phyloP scores from a whole-genome alignment of 2,888 invertebrate species.

The Heteromurus nitidus region DNA sequence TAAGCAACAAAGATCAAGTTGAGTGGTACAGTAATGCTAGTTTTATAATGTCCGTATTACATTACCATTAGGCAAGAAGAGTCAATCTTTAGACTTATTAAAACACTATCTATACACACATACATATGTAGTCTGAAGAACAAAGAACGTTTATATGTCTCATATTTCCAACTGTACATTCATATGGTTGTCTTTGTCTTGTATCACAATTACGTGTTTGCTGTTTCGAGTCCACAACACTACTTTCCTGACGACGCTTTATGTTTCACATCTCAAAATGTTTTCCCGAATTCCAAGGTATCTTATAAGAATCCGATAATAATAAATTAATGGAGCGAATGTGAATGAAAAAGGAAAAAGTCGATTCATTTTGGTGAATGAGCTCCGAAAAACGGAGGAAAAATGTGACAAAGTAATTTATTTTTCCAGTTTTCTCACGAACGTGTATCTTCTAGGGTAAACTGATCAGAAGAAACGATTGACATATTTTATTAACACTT shows the following conservation, averaged over 20 bases:
- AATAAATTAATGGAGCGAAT: background rate
- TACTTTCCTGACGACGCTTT: background rate
- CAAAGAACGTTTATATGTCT: no score
- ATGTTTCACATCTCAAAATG: background rate
- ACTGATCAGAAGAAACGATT: background rate
- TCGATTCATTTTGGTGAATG: slow-evolving; percentile 51
- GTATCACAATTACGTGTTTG: background rate
- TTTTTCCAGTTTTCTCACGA: slow-evolving; percentile 33
- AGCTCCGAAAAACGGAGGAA: slow-evolving; percentile 28
- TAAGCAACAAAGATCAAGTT: no score
- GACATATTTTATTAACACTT: background rate
- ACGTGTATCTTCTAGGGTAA: background rate
- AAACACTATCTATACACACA: no score
- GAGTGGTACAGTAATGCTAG: slow-evolving; percentile 43
- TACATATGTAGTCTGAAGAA: no score
- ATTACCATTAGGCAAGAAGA: background rate
- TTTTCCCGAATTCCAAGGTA: background rate
- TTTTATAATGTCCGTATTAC: slow-evolving; percentile 30
- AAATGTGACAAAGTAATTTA: slow-evolving; percentile 48
- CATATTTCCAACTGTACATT: background rate
- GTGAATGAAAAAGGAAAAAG: slow-evolving; percentile 9
- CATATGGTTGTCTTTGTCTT: background rate
- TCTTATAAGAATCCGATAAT: background rate
- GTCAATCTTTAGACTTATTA: background rate
- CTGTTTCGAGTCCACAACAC: background rate